A percentile compares a stretch with the other conserved stretches of the same genome.
Conservation (phyloP, 2,113 vertebrate species). For the rabbit (Oryctolagus cuniculus) region mOryCun1.1 NC_091442.1:92803501-92804000, state of each 20-base stretch:
- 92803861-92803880: neutral
- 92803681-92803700: neutral
- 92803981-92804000: neutral
- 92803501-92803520: slow-evolving; percentile 28
- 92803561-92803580: neutral
- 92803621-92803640: slow-evolving; percentile 1
- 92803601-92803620: slow-evolving; percentile 15
- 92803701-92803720: neutral
- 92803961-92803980: neutral
- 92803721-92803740: neutral
- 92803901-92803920: neutral
- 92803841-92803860: slow-evolving; percentile 22
- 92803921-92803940: slow-evolving; percentile 36
- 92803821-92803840: slow-evolving; percentile 45
- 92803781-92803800: neutral
- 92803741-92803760: neutral
- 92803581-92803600: slow-evolving; percentile 17
- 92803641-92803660: neutral
- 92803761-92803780: neutral
- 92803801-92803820: neutral
- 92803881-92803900: neutral
- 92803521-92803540: slow-evolving; percentile 26
- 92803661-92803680: slow-evolving; percentile 32
- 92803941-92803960: neutral
- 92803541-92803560: neutral